Evolutionary conservation across 2,797 vertebrate species (phyloP).

Genomic region (Sebastes itinus): DNA sequence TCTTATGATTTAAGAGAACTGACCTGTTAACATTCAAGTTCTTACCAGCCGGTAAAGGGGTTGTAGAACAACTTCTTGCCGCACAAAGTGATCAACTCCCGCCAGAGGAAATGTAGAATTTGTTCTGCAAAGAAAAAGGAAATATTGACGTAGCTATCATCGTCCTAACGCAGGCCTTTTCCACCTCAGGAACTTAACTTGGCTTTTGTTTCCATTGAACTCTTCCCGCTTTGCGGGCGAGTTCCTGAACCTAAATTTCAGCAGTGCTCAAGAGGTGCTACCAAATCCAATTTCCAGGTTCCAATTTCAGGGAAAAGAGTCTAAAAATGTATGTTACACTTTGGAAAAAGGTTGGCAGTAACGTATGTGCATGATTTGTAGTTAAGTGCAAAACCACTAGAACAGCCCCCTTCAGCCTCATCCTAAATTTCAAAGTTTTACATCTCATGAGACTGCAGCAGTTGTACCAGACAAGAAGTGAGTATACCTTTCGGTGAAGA

Average conservation of each 20-base stretch:
- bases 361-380: background rate
- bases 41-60: conserved; percentile 95
- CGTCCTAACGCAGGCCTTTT: background rate
- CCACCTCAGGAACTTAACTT: background rate
- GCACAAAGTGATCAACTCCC: conserved; percentile 89
- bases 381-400: background rate
- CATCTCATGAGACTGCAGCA: background rate
- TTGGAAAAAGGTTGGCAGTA: background rate
- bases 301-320: background rate
- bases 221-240: background rate
- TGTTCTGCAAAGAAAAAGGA: conserved; percentile 80
- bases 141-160: background rate
- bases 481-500: conserved; percentile 68
- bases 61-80: conserved; percentile 95
- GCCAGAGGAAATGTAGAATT: conserved; percentile 92
- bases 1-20: background rate
- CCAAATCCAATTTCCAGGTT: background rate
- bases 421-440: background rate
- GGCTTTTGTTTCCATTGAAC: background rate
- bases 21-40: background rate
- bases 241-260: background rate
- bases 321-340: background rate
- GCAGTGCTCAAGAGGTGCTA: background rate
- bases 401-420: background rate
- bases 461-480: background rate